These are phyloP conservation scores for Cryptus armator DNA, from an alignment of 2,888 invertebrate species.

Conservation along the genomic window DNA sequence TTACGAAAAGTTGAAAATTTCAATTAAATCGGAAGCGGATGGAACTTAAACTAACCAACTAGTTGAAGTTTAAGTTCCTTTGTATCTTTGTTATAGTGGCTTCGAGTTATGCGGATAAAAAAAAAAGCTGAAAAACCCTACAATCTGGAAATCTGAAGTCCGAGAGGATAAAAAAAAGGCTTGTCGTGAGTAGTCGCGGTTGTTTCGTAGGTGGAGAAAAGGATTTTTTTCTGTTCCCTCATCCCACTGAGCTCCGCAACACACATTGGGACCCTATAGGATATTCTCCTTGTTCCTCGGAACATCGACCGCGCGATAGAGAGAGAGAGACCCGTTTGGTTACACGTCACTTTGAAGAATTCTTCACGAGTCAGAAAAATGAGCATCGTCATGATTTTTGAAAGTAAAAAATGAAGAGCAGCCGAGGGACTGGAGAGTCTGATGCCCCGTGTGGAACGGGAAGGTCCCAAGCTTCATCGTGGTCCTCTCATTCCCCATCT, in stretches of 20 bases:
- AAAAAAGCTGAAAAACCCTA: constrained; percentile 52
- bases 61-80: neutral
- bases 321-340: constrained; percentile 79
- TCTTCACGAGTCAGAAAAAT: constrained; percentile 85
- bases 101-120: constrained; percentile 18
- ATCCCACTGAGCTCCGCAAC: constrained; percentile 21
- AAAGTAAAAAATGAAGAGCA: constrained; percentile 85
- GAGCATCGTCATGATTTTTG: constrained; percentile 85
- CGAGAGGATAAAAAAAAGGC: constrained; percentile 45
- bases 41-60: neutral
- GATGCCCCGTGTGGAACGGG: constrained; percentile 59
- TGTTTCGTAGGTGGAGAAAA: constrained; percentile 76
- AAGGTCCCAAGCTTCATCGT: constrained; percentile 52
- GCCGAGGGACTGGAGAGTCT: constrained; percentile 62
- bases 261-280: constrained; percentile 47
- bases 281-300: constrained; percentile 63
- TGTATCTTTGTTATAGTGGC: neutral
- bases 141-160: constrained; percentile 67
- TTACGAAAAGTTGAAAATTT: neutral
- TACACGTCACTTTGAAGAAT: constrained; percentile 84
- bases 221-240: constrained; percentile 72
- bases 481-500: constrained; percentile 60
- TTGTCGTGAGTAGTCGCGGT: constrained; percentile 66
- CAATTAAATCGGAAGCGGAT: neutral
- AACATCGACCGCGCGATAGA: constrained; percentile 55